Evolutionary conservation across 2,888 invertebrate species (phyloP).

Genomic region (Matsumyia berberina): DNA sequence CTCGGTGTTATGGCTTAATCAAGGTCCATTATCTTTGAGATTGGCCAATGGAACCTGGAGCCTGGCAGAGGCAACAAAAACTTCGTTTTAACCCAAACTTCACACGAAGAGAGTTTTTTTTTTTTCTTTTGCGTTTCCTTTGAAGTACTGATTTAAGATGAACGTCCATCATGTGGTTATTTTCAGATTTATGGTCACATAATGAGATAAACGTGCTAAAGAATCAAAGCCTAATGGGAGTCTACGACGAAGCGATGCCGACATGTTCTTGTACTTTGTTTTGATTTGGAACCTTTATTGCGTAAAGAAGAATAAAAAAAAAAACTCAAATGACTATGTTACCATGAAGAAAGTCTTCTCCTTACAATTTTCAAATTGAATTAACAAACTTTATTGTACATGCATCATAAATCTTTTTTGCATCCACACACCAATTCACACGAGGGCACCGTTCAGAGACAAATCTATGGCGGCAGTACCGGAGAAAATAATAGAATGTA

Average conservation of each 20-base stretch:
- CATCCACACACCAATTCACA: slow-evolving; percentile 54
- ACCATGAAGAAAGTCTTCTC: slow-evolving; percentile 36
- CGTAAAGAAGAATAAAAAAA: not conserved
- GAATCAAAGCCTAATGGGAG: slow-evolving; percentile 21
- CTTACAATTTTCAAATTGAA: slow-evolving; percentile 42
- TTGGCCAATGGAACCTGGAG: slow-evolving; percentile 18
- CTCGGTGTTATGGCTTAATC: slow-evolving; percentile 26
- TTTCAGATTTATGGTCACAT: slow-evolving; percentile 56
- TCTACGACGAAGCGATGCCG: not conserved
- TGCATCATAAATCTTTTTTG: slow-evolving; percentile 39
- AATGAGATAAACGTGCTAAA: slow-evolving; percentile 62
- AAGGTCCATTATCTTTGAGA: slow-evolving; percentile 38
- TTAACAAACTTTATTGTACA: slow-evolving; percentile 56
- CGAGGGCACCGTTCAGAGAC: slow-evolving; percentile 17
- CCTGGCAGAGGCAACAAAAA: slow-evolving; percentile 10
- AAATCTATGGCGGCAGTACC: slow-evolving; percentile 17
- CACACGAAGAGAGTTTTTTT: slow-evolving; percentile 21
- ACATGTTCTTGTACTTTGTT: not conserved
- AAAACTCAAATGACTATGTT: not conserved
- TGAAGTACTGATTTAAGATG: slow-evolving; percentile 38
- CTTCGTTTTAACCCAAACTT: slow-evolving; percentile 36
- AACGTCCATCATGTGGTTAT: slow-evolving; percentile 62
- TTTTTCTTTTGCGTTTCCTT: slow-evolving; percentile 5
- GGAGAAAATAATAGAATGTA: slow-evolving; percentile 12
- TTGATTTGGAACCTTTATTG: slow-evolving; percentile 15